phyloP scores from a whole-genome alignment of 1,140 invertebrate genomes.

The Aphidius ervi region DNA sequence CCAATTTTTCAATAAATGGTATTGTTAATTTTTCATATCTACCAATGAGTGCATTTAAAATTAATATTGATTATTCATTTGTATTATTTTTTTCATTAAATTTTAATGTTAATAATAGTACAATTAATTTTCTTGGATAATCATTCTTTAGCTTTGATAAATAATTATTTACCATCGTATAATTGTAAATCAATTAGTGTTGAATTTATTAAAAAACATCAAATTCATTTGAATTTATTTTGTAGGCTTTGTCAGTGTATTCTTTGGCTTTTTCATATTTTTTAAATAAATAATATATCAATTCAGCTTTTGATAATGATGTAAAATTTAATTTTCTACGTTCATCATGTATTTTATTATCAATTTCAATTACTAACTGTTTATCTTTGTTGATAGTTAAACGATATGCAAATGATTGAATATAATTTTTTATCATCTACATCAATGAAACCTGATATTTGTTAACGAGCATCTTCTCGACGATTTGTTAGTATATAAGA shows the following conservation, averaged over 20 bases:
- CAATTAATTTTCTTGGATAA: slow-evolving; percentile 58
- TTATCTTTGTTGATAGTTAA: slow-evolving; percentile 58
- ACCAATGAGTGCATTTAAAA: slow-evolving; percentile 78
- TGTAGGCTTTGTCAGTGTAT: slow-evolving; percentile 74
- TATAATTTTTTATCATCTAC: slow-evolving; percentile 70
- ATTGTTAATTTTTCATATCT: slow-evolving; percentile 69
- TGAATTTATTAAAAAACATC: slow-evolving; percentile 68
- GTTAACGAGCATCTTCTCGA: slow-evolving; percentile 69
- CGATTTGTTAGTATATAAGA: slow-evolving; percentile 66
- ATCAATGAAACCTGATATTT: slow-evolving; percentile 64
- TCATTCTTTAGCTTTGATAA: slow-evolving; percentile 57
- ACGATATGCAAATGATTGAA: slow-evolving; percentile 73
- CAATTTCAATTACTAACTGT: slow-evolving; percentile 67
- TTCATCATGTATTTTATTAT: slow-evolving; percentile 71
- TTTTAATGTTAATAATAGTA: slow-evolving; percentile 61
- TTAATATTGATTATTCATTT: slow-evolving; percentile 65
- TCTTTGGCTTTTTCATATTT: slow-evolving; percentile 77
- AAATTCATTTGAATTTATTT: slow-evolving; percentile 61
- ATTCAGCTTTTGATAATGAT: slow-evolving; percentile 71
- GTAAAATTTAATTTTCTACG: slow-evolving; percentile 62
- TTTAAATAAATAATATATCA: slow-evolving; percentile 67
- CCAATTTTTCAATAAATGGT: slow-evolving; percentile 84
- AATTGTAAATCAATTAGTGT: slow-evolving; percentile 74
- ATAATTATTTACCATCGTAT: slow-evolving; percentile 43
- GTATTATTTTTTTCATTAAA: slow-evolving; percentile 60